Conservation (phyloP, 2,797 vertebrate species). For the Pseudomugil gertrudae region DNA sequence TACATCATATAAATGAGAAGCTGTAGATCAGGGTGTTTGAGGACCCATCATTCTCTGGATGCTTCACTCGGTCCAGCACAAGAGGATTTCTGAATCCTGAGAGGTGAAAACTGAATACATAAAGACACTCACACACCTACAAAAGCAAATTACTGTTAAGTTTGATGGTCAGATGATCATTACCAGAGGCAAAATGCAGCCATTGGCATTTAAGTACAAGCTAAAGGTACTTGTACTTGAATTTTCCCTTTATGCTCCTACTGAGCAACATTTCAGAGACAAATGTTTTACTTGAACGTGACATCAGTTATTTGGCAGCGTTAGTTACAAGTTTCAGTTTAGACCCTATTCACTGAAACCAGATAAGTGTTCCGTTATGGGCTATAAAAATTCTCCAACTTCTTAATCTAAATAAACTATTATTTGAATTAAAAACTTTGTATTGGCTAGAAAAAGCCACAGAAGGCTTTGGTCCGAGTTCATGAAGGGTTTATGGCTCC, state of each 20-base stretch:
- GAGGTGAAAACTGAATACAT: slow-evolving; percentile 32
- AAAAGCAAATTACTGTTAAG: slow-evolving; percentile 2
- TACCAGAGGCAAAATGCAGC: neutral
- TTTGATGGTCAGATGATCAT: neutral
- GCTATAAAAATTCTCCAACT: neutral
- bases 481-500: neutral
- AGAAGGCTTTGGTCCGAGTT: neutral
- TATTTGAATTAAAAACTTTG: neutral
- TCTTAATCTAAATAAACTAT: neutral
- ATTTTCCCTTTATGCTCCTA: neutral
- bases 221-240: neutral
- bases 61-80: slow-evolving; percentile 33
- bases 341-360: neutral
- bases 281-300: neutral
- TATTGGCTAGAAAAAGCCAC: neutral
- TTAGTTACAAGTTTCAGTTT: neutral
- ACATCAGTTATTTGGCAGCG: neutral
- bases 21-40: slow-evolving; percentile 56
- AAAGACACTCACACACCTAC: slow-evolving; percentile 6
- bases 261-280: neutral
- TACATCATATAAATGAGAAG: slow-evolving; percentile 62
- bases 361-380: neutral
- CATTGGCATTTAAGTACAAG: neutral
- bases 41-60: slow-evolving; percentile 52
- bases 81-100: slow-evolving; percentile 55